Conservation (phyloP, 2,797 vertebrate species). For the Chlorospingus semifuscus region DNA sequence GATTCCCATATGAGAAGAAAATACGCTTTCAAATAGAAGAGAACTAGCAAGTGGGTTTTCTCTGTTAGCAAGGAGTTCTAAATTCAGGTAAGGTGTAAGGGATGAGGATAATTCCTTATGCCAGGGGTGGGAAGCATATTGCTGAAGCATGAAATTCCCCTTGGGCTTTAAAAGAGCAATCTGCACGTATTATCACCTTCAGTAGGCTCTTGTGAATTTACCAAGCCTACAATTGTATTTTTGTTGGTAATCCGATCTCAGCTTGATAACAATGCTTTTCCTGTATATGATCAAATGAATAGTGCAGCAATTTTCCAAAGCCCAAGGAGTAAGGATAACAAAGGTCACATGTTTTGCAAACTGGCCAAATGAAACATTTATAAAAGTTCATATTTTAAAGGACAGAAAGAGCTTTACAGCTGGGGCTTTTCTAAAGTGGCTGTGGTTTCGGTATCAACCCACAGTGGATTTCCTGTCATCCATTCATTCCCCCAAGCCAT, state of each 20-base stretch:
- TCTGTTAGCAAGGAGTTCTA: neutral
- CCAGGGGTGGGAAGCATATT: neutral
- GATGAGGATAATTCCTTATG: neutral
- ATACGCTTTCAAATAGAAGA: neutral
- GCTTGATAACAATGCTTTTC: neutral
- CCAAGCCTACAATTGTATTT: neutral
- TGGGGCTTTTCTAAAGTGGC: neutral
- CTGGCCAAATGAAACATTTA: neutral
- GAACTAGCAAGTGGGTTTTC: neutral
- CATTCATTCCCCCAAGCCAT: neutral
- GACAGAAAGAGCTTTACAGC: neutral
- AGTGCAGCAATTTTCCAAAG: neutral
- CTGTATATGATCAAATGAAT: neutral
- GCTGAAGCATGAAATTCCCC: neutral
- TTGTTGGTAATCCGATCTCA: neutral
- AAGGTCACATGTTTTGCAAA: neutral
- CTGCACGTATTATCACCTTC: neutral
- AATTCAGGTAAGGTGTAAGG: neutral
- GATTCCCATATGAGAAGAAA: neutral
- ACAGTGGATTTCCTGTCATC: neutral
- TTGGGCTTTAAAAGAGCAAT: neutral
- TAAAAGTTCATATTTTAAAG: neutral
- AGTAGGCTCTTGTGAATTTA: neutral
- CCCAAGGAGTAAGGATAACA: neutral
- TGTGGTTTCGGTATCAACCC: neutral